Evolutionary conservation across 2,797 vertebrate species (phyloP).

Genomic region (Petrocephalus schoutedeni): DNA sequence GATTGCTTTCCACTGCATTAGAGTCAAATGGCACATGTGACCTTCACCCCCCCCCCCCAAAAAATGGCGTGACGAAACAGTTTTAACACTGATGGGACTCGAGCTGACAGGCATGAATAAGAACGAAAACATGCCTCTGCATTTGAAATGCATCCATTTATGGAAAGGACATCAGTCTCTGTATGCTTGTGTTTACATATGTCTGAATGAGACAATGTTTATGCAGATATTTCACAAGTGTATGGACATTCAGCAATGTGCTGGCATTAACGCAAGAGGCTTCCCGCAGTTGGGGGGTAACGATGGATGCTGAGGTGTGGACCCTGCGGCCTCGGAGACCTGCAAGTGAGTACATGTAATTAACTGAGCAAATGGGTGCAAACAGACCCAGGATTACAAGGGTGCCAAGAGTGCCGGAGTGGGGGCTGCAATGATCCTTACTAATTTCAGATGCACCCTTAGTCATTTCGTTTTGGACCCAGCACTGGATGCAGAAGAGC

Average conservation of each 20-base stretch:
- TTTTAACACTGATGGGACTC: background rate
- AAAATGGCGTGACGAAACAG: background rate
- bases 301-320: background rate
- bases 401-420: background rate
- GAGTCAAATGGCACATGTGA: background rate
- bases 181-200: background rate
- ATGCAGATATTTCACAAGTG: background rate
- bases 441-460: background rate
- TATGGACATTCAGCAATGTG: background rate
- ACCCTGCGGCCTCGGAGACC: background rate
- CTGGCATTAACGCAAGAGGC: background rate
- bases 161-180: background rate
- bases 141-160: background rate
- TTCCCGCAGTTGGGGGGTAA: background rate
- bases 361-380: background rate
- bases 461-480: background rate
- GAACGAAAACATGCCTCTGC: background rate
- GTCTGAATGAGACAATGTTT: background rate
- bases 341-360: background rate
- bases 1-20: slow-evolving; percentile 13
- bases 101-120: background rate
- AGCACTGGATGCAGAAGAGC: background rate
- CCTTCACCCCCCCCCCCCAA: background rate
- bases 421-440: background rate
- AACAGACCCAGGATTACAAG: background rate